A percentile compares a stretch with the other conserved stretches of the same genome.
These are phyloP conservation scores for Brachyptera putata DNA, from an alignment of 2,888 invertebrate genomes.

Conservation along the genomic window DNA sequence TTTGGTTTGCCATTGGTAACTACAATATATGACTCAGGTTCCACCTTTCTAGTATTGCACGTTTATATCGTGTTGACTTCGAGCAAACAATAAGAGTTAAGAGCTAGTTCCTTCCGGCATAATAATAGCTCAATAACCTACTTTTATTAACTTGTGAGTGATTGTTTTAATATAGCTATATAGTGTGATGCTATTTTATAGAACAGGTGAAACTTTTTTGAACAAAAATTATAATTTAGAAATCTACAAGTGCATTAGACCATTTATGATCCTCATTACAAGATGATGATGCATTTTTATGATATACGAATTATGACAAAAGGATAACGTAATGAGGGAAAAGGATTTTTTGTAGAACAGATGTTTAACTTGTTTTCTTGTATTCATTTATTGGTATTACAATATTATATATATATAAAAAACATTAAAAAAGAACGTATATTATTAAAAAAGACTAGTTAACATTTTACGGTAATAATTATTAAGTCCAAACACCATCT, in stretches of 20 bases:
- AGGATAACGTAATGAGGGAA: background rate
- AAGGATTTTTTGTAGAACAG: background rate
- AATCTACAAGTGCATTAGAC: background rate
- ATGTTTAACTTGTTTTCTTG: background rate
- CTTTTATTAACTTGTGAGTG: background rate
- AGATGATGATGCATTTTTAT: background rate
- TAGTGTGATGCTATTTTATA: background rate
- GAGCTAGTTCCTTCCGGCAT: too few species aligned
- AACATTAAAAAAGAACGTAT: background rate
- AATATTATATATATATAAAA: background rate
- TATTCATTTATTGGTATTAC: conserved; percentile 7
- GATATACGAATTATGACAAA: background rate
- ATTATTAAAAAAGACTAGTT: background rate
- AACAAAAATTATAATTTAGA: background rate
- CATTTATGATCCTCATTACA: background rate
- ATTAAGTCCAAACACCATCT: background rate
- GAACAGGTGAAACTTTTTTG: background rate
- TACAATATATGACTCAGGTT: too few species aligned
- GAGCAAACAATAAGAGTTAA: too few species aligned
- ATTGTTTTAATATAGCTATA: background rate
- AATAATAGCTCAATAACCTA: too few species aligned
- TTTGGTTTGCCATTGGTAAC: too few species aligned
- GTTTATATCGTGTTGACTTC: too few species aligned
- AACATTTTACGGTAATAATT: background rate
- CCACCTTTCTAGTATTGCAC: too few species aligned